Conservation (phyloP, 1,140 invertebrate species). For the Cydia pomonella region DNA sequence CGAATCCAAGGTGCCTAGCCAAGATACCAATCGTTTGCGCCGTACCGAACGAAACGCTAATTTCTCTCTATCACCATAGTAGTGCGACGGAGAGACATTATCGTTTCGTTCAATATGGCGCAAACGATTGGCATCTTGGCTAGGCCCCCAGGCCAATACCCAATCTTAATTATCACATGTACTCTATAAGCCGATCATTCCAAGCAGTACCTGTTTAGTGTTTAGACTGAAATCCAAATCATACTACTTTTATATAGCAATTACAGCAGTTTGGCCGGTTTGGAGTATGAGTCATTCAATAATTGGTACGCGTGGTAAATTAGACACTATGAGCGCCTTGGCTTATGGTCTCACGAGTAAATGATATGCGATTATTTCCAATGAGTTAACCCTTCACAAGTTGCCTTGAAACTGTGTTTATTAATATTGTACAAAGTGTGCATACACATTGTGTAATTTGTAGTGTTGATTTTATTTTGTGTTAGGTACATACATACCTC, state of each 20-base stretch:
- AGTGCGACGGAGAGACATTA: neutral
- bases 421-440: conserved; percentile 35
- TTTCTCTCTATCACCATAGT: too few relatives aligned
- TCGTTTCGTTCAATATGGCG: neutral
- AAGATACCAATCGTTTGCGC: too few relatives aligned
- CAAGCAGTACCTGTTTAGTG: neutral
- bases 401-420: conserved; percentile 51
- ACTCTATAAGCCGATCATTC: too few relatives aligned
- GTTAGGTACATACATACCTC: too few relatives aligned
- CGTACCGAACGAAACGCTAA: too few relatives aligned
- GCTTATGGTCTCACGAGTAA: conserved; percentile 38
- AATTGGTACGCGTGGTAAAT: conserved; percentile 1
- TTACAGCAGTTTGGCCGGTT: neutral
- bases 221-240: neutral
- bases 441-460: conserved; percentile 24
- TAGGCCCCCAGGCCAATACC: too few relatives aligned
- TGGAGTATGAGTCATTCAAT: conserved; percentile 14
- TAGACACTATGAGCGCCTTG: neutral
- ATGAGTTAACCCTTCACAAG: conserved; percentile 49
- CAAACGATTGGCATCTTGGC: too few relatives aligned
- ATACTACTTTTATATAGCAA: neutral
- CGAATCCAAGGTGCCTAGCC: too few relatives aligned
- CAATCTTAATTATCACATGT: too few relatives aligned
- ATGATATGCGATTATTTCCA: conserved; percentile 32
- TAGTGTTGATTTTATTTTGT: neutral